A percentile compares a stretch with the other conserved stretches of the same genome.
These are phyloP conservation scores for Cyphomyrus plagiostoma DNA, from an alignment of 2,113 vertebrate genomes.

Conservation along the genomic window DNA sequence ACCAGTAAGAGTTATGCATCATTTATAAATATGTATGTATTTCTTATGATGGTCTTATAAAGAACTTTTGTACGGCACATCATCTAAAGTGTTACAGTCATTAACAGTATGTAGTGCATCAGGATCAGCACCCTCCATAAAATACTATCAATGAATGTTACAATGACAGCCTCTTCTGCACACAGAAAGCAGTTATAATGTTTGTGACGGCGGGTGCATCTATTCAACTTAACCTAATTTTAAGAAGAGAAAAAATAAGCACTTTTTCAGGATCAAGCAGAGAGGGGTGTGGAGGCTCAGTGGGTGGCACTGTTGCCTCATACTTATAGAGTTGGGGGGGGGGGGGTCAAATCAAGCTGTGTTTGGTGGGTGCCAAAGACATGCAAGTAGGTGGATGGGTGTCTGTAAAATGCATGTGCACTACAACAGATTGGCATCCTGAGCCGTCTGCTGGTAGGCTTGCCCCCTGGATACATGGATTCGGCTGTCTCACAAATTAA, in stretches of 20 bases:
- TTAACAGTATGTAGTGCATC: neutral
- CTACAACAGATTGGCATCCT: neutral
- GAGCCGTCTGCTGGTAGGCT: neutral
- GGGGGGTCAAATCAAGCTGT: neutral
- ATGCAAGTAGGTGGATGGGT: neutral
- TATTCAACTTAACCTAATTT: neutral
- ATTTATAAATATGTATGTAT: neutral
- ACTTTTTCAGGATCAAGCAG: neutral
- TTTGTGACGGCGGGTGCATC: neutral
- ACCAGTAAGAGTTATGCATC: neutral
- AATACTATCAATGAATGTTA: neutral
- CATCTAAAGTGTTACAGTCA: neutral
- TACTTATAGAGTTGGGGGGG: neutral
- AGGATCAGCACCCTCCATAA: neutral
- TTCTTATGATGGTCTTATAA: neutral
- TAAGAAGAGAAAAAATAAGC: neutral
- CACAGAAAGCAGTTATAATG: neutral
- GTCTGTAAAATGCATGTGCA: neutral
- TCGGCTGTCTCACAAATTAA: neutral
- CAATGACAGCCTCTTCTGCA: neutral
- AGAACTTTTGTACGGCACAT: neutral
- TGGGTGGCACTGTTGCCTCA: neutral
- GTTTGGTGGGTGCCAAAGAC: neutral
- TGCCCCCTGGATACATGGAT: neutral
- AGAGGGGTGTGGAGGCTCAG: neutral